Percentiles rank a stretch among this genome's conserved stretches.
These are phyloP conservation scores for Pseudomugil gertrudae DNA, from an alignment of 2,797 vertebrate genomes.

Conservation along the genomic window DNA sequence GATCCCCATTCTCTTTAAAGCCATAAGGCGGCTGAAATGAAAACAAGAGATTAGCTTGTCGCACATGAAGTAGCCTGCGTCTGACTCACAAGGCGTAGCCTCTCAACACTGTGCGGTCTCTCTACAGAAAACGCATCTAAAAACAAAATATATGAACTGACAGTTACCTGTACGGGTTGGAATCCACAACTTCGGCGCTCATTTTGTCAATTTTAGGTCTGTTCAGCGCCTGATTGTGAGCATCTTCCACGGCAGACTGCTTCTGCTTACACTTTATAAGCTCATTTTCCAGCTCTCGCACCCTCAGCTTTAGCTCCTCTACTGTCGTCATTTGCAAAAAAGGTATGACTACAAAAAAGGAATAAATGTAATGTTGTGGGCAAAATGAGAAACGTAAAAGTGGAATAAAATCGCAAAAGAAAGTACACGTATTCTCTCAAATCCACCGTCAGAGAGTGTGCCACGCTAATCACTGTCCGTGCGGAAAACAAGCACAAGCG, in stretches of 20 bases:
- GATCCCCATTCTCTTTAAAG: slow-evolving; percentile 97
- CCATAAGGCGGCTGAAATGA: slow-evolving; percentile 92
- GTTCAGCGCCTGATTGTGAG: slow-evolving; percentile 41
- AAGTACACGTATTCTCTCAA: slow-evolving; percentile 79
- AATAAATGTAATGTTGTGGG: not conserved
- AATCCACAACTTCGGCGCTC: slow-evolving; percentile 95
- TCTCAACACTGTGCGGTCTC: not conserved
- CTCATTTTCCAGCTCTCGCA: slow-evolving; percentile 89
- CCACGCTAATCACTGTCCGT: slow-evolving; percentile 58
- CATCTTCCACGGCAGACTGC: slow-evolving; percentile 63
- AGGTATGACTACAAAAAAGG: not conserved
- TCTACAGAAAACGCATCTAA: not conserved
- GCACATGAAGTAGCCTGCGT: not conserved
- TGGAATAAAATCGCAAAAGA: not conserved
- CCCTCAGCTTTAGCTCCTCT: slow-evolving; percentile 86
- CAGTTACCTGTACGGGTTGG: slow-evolving; percentile 94
- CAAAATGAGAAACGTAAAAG: not conserved
- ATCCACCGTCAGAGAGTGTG: slow-evolving; percentile 63
- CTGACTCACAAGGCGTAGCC: slow-evolving; percentile 63
- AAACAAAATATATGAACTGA: not conserved
- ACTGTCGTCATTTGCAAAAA: slow-evolving; percentile 75
- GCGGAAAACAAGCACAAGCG: slow-evolving; percentile 36
- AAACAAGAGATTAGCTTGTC: slow-evolving; percentile 49
- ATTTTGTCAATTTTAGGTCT: slow-evolving; percentile 88
- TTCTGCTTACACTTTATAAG: slow-evolving; percentile 85